Evolutionary conservation across 2,113 vertebrate species (phyloP).

Genomic region (Bos indicus): DNA sequence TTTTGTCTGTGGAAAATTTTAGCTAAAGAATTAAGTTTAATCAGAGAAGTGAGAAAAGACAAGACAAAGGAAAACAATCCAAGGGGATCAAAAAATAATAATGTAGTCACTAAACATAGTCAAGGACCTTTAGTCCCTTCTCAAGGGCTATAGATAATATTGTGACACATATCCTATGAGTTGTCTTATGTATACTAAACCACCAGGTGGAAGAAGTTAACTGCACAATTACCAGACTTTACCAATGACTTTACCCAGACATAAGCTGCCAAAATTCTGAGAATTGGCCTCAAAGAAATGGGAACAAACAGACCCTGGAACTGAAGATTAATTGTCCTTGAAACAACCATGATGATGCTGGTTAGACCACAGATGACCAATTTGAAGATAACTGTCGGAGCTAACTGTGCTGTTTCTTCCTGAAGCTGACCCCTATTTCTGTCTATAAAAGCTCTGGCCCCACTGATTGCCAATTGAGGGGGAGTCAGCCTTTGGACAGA

Average conservation of each 20-base stretch:
- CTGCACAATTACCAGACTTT: neutral
- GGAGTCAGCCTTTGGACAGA: neutral
- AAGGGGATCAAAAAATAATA: neutral
- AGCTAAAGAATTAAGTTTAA: neutral
- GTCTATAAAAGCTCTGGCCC: neutral
- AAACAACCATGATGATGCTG: neutral
- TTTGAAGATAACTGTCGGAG: neutral
- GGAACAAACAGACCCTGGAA: neutral
- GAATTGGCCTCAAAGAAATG: neutral
- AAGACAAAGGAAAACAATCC: neutral
- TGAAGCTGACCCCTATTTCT: neutral
- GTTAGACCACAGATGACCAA: neutral
- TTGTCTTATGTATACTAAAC: neutral
- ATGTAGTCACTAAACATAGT: neutral
- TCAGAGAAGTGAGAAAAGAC: neutral
- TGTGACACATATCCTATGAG: neutral
- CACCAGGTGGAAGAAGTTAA: neutral
- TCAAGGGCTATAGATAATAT: neutral
- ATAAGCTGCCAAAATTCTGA: neutral
- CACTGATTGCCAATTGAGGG: neutral
- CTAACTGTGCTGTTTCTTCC: neutral
- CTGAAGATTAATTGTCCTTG: neutral
- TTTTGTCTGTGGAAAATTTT: neutral
- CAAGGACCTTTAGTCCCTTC: neutral
- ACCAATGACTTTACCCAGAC: neutral